Percentiles rank a stretch among this genome's conserved stretches.
Conservation (phyloP, 2,888 invertebrate genomes). For the Diarsia dahlii region DNA sequence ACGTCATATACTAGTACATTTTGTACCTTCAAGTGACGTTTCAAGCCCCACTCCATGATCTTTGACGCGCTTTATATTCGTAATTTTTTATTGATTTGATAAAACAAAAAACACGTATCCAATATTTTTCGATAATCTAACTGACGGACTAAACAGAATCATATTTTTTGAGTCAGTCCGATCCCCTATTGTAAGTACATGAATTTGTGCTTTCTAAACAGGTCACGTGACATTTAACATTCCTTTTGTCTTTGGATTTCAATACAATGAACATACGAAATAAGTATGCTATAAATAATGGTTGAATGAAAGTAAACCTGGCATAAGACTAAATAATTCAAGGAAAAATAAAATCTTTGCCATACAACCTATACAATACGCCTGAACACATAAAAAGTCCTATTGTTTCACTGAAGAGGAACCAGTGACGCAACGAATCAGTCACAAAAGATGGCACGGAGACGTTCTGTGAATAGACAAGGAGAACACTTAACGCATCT, state of each 20-base stretch:
- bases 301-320: neutral
- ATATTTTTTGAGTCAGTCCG: too few species aligned
- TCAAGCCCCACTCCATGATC: too few species aligned
- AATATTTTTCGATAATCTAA: too few species aligned
- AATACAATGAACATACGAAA: neutral
- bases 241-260: neutral
- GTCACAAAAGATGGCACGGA: constrained; percentile 17
- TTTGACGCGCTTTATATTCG: too few species aligned
- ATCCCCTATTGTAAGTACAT: constrained; percentile 5
- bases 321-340: neutral
- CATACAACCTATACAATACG: neutral
- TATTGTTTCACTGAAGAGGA: neutral
- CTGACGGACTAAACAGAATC: too few species aligned
- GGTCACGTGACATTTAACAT: constrained; percentile 1
- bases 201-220: neutral
- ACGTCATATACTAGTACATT: too few species aligned
- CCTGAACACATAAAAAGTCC: neutral
- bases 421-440: constrained; percentile 26
- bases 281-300: neutral
- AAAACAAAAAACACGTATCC: too few species aligned
- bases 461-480: constrained; percentile 20
- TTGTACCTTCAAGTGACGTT: too few species aligned
- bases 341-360: too few species aligned
- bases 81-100: too few species aligned
- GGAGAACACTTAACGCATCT: constrained; percentile 36